Base-by-base conservation (phyloP, 2,797 vertebrate species). In the Ataeniobius toweri region DNA sequence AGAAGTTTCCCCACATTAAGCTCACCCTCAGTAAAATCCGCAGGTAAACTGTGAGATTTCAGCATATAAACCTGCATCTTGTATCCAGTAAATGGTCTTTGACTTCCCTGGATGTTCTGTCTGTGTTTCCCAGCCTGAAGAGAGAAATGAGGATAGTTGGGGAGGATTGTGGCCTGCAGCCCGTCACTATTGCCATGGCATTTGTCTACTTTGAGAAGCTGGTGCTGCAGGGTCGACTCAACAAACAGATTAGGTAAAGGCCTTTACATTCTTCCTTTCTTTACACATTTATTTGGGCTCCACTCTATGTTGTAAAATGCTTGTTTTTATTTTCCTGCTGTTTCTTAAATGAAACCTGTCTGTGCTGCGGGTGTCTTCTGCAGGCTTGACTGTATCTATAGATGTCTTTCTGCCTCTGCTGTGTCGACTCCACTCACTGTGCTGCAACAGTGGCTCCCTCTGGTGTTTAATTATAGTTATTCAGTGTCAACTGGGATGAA, bases 121-220 rank as follows among this genome's bases (percentile, higher is more conserved):
- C 6, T 58, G n/a, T 44, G 46, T 74, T 10, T 1, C 18, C 13
- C 93, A 99, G 98, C 83, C 92, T 99, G 85, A 99, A 99, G 90
- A 94, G 97, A 79, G 98, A 99, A 91, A 99, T 99, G 97, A 91
- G 96, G 51, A 93, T 93, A 0, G 92, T 99, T 18, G 97, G 97
- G 0, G 96, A 97, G 83, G 98, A 99, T 78, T 98, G 96, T 83
- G 95, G 79, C 77, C 91, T 99, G 83, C 98, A 99, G 95, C 98
- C 98, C 0, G 96, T 97, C 73, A 97, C 98, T 9, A 95, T 99
- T 79, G 97, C 95, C 0, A 98, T 99, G 98, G 96, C 98, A 12
- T 99, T 97, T 0, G 98, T 99, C 81, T 99, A 99, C 96, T 99
- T 99, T 68, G 98, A 99, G 95, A 99, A 99, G 95, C 93, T 99